Evolutionary conservation across 2,113 vertebrate genomes (phyloP), one percentile per base, ranked within the genome.

Genomic region (Triplophysa dalaica): DNA sequence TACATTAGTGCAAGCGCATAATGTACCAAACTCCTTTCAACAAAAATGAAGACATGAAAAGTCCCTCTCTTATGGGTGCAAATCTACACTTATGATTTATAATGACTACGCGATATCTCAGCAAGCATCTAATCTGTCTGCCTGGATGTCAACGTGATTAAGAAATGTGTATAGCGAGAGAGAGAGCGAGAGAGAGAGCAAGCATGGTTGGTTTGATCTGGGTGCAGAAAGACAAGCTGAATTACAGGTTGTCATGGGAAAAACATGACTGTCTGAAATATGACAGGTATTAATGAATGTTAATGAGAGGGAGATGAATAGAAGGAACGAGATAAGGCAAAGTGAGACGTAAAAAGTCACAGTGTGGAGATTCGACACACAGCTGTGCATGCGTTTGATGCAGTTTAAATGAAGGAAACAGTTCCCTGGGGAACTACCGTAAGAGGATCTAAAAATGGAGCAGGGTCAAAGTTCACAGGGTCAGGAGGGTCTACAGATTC

Each of bases 21-120:
- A 11, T 13, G 29, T 29, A 29, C 4, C 29, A 48, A 48, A 3
- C 45, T 48, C 45, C 13, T 48, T 48, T 13, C 9, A 48, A 10
- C 9, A 48, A 48, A 10, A 48, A 48, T 29, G 29, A 29, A 29
- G 29, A 10, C 41, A 11, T 43, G 10, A 4, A 4, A 52, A 52
- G 48, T 52, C 48, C 13, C 48, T 52, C 2, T 52, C 48, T 52
- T 16, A 14, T 13, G 4, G 12, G 14, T 52, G 13, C 14, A 52
- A 52, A 52, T 52, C 16, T 14, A 52, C 50, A 52, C n/a, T 7
- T 63, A 38, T 78, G 24, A 7, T 69, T 86, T 65, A 74, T 78
- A 85, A 85, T 84, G 83, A 84, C 85, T 83, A 70, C 79, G 85
- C 89, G 78, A 86, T 86, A 81, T 86, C 29, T 61, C 19, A 29